Evolutionary conservation across 2,888 invertebrate species (phyloP), one percentile per base, ranked within the genome.

Genomic region (Lithophane semibrunnea): DNA sequence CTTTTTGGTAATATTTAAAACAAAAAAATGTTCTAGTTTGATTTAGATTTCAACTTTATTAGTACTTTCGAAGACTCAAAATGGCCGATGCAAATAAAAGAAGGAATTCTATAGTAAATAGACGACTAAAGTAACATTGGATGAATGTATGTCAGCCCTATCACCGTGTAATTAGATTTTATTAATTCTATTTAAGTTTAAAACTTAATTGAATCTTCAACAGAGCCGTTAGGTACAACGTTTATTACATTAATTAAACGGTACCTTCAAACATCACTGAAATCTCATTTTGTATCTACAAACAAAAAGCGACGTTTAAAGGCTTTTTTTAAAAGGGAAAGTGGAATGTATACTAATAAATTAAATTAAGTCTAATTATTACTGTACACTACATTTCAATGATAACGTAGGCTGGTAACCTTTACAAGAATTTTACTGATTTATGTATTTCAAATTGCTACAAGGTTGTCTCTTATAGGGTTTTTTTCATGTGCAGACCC

Each of bases 181-280:
- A 80, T 80, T 86, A 88, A 89, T 89, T 83, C 69, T 88, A 85
- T 86, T 89, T 83, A 85, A 88, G 83, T 88, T 86, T 83, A 75
- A 88, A 89, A 89, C 86, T 86, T 86, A 87, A 89, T 89, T 85
- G 87, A 87, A 89, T 89, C 78, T 87, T 84, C 80, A 85, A 77
- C 80, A 44, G 79, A 73, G 78, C 80, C 75, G 83, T 86, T 82
- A 82, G 82, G 78, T 75, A 79, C 77, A 80, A 79, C 89, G 85
- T 88, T 89, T 87, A 89, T 89, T 88, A 86, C 84, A 86, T 89
- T 89, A 89, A 89, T 89, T 87, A 89, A 87, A 89, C 70, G 69
- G 73, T 86, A 74, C 86, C 86, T 88, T 84, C 74, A 86, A 88
- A 86, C 79, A 87, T 88, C 79, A 84, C 79, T 75, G 80, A 84